phyloP scores from a whole-genome alignment of 2,888 invertebrate genomes.

The Eristalis arbustorum region DNA sequence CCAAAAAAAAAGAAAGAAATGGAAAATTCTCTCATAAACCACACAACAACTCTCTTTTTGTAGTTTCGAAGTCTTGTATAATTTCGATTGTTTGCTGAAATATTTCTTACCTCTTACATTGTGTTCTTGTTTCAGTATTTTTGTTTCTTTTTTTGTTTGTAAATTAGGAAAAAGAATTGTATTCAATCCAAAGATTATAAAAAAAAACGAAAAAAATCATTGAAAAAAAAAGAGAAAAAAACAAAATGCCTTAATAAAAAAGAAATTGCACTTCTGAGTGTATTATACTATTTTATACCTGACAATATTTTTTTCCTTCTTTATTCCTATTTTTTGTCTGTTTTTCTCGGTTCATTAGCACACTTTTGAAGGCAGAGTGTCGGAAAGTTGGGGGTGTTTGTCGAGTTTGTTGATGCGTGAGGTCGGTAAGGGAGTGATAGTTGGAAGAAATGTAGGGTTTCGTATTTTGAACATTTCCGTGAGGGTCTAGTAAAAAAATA shows the following conservation, averaged over 20 bases:
- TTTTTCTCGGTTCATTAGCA: background rate
- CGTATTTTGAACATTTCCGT: no score
- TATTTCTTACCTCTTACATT: slow-evolving; percentile 16
- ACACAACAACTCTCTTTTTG: slow-evolving; percentile 29
- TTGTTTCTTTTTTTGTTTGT: slow-evolving; percentile 23
- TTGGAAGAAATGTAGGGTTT: no score
- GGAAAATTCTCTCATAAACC: slow-evolving; percentile 31
- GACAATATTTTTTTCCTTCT: slow-evolving; percentile 39
- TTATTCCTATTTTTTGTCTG: background rate
- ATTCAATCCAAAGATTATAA: slow-evolving; percentile 67
- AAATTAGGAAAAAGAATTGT: slow-evolving; percentile 45
- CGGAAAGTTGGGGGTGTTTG: background rate
- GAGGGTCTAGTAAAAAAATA: no score
- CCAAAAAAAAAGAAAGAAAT: background rate
- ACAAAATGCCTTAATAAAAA: slow-evolving; percentile 63
- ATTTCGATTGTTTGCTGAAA: background rate
- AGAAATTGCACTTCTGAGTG: slow-evolving; percentile 46
- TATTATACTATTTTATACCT: slow-evolving; percentile 63
- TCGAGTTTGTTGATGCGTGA: background rate
- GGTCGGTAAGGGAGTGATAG: no score
- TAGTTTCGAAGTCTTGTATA: slow-evolving; percentile 10
- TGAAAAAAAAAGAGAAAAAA: slow-evolving; percentile 23
- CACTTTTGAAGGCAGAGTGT: background rate
- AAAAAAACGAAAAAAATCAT: slow-evolving; percentile 33
- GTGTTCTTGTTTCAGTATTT: slow-evolving; percentile 55